phyloP scores from a whole-genome alignment of 2,797 vertebrate genomes.

The Acropternis orthonyx region DNA sequence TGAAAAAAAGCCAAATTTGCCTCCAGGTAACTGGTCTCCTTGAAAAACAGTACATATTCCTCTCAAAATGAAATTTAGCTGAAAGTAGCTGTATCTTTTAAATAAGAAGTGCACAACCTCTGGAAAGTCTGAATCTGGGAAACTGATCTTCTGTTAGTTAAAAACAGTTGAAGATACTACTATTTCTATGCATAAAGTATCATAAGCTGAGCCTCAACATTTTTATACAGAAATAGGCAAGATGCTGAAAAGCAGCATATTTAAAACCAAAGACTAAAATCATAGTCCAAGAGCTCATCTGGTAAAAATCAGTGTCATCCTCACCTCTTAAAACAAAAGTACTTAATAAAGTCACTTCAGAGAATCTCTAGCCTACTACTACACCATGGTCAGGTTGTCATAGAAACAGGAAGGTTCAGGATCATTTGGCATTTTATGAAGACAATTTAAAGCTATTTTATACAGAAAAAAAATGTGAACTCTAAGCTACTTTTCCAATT shows the following conservation, averaged over 20 bases:
- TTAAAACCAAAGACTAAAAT: background rate
- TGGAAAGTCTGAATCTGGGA: too few relatives aligned
- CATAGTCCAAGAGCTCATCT: background rate
- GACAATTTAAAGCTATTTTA: constrained; percentile 46
- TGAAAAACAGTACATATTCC: background rate
- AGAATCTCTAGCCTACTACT: background rate
- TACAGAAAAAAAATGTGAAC: background rate
- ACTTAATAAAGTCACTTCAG: constrained; percentile 35
- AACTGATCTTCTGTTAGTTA: background rate
- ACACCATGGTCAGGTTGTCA: constrained; percentile 42
- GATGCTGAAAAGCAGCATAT: background rate
- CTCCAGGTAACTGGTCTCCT: background rate
- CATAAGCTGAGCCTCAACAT: background rate
- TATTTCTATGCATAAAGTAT: background rate
- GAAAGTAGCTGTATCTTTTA: background rate
- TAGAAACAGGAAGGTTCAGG: constrained; percentile 56
- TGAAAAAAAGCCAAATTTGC: background rate
- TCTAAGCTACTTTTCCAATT: background rate
- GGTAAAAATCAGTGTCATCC: background rate
- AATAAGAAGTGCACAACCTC: background rate
- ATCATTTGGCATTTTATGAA: constrained; percentile 55
- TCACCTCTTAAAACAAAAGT: constrained; percentile 13
- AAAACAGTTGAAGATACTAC: background rate
- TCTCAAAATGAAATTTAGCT: background rate
- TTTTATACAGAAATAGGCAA: background rate